phyloP scores from a whole-genome alignment of 2,113 vertebrate species.

The Prionailurus viverrinus region DNA sequence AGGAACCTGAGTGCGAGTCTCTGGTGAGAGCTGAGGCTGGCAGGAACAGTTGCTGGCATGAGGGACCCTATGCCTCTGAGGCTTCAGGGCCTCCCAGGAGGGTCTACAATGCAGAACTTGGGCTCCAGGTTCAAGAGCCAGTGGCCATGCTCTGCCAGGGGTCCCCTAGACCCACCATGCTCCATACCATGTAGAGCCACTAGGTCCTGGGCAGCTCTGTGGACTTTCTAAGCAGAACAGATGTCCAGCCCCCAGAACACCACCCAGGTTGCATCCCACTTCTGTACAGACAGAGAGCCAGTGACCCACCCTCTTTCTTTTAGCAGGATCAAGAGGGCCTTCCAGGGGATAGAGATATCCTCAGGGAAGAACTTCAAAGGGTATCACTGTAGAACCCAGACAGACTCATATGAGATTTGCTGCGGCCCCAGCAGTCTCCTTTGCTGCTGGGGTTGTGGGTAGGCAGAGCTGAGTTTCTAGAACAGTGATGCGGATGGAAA shows the following conservation, averaged over 20 bases:
- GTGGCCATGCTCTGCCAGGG: not conserved
- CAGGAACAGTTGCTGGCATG: not conserved
- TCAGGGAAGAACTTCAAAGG: not conserved
- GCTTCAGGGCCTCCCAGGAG: not conserved
- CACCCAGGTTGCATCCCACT: not conserved
- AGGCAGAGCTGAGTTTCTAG: not conserved
- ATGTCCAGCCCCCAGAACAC: not conserved
- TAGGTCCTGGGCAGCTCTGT: not conserved
- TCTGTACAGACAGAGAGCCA: not conserved
- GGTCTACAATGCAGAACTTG: not conserved
- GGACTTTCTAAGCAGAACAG: not conserved
- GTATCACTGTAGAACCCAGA: not conserved
- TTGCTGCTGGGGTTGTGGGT: not conserved
- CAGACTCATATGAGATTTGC: not conserved
- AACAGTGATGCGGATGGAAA: not conserved
- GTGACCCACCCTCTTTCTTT: not conserved
- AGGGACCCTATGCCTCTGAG: not conserved
- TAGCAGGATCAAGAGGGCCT: not conserved
- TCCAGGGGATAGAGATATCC: not conserved
- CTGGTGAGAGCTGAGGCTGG: slow-evolving; percentile 89
- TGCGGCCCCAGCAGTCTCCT: not conserved
- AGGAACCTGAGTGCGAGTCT: slow-evolving; percentile 89
- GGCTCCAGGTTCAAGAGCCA: not conserved
- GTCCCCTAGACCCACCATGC: not conserved
- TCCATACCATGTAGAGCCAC: not conserved